Conservation (phyloP, 2,888 invertebrate genomes). For the Pheosia tremula region DNA sequence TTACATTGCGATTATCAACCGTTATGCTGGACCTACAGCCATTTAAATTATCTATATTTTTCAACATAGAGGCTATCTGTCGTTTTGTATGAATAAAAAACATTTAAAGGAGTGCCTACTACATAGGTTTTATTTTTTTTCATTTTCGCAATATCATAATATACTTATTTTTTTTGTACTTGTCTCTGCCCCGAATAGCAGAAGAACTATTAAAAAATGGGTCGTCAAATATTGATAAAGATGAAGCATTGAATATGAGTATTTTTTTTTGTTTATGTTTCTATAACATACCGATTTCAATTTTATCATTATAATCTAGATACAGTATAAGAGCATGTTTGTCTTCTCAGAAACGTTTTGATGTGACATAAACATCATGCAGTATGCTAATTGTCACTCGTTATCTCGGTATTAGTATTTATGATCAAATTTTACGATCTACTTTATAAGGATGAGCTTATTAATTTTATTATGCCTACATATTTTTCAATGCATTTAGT, state of each 20-base stretch:
- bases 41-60: constrained; percentile 18
- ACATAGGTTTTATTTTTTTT: no score
- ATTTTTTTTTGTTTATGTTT: no score
- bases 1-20: constrained; percentile 19
- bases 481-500: no score
- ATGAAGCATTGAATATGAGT: no score
- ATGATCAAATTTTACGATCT: neutral
- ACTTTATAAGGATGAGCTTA: neutral
- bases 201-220: no score
- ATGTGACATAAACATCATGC: constrained; percentile 21
- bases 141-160: no score
- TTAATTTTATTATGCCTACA: neutral
- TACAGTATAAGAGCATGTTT: constrained; percentile 7
- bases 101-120: neutral
- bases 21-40: constrained; percentile 25
- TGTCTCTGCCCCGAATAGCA: no score
- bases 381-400: constrained; percentile 15
- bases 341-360: constrained; percentile 26
- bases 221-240: no score
- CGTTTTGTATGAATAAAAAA: constrained; percentile 8
- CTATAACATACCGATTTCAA: neutral
- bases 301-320: neutral
- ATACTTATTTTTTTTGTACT: no score
- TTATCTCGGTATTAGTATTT: constrained; percentile 14
- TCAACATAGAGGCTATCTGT: constrained; percentile 13